These are phyloP conservation scores for Drymodes brunneopygia DNA, from an alignment of 2,113 vertebrate species.

Conservation along the genomic window DNA sequence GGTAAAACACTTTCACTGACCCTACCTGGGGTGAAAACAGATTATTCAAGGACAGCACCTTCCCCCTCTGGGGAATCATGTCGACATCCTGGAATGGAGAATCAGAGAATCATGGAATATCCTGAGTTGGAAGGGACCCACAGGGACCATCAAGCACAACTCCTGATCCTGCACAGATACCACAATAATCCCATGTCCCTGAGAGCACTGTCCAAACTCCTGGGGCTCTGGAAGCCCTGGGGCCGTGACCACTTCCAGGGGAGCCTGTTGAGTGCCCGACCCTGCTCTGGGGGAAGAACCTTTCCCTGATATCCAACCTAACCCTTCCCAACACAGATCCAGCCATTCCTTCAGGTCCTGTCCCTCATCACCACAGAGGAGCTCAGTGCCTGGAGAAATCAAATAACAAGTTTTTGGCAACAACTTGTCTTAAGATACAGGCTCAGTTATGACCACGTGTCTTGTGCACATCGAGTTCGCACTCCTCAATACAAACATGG, in stretches of 20 bases:
- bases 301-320: neutral
- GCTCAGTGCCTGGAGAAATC: neutral
- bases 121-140: neutral
- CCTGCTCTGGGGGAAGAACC: neutral
- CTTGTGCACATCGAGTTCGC: neutral
- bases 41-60: neutral
- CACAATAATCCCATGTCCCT: neutral
- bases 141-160: accelerated
- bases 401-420: neutral
- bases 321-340: neutral
- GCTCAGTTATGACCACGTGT: neutral
- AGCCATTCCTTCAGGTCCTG: neutral
- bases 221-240: neutral
- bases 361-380: neutral
- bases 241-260: neutral
- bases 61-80: neutral
- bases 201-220: neutral
- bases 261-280: neutral
- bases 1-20: neutral
- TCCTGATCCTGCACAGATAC: neutral
- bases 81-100: neutral
- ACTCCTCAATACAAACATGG: neutral
- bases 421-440: neutral
- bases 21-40: neutral
- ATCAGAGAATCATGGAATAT: neutral